phyloP scores from a whole-genome alignment of 2,113 vertebrate genomes.

The Megaceryle torquata region DNA sequence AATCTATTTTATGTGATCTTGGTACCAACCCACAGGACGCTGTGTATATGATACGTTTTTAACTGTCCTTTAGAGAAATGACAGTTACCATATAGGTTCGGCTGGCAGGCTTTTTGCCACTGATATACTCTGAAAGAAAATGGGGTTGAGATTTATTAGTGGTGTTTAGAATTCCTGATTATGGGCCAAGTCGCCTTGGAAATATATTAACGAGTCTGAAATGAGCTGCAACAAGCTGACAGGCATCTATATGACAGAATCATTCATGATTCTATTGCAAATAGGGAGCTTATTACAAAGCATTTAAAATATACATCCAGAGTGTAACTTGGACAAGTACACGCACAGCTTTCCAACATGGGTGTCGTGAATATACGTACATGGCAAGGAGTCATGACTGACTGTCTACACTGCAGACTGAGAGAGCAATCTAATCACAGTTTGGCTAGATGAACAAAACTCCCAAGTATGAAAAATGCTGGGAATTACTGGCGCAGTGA shows the following conservation, averaged over 20 bases:
- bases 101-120: background rate
- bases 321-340: background rate
- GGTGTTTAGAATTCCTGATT: background rate
- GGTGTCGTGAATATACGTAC: background rate
- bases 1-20: background rate
- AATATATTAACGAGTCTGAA: background rate
- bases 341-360: rapidly evolving
- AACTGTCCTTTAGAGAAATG: background rate
- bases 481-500: background rate
- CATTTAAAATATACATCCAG: background rate
- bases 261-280: background rate
- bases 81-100: background rate
- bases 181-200: background rate
- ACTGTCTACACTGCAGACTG: background rate
- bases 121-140: background rate
- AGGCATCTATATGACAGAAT: background rate
- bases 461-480: background rate
- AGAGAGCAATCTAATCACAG: background rate
- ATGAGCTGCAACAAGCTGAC: background rate
- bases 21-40: background rate
- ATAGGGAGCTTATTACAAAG: background rate
- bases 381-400: background rate
- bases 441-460: background rate
- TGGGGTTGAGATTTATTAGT: background rate
- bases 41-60: background rate